These are phyloP conservation scores for Tachina grossa DNA, from an alignment of 2,888 invertebrate genomes.

Conservation along the genomic window DNA sequence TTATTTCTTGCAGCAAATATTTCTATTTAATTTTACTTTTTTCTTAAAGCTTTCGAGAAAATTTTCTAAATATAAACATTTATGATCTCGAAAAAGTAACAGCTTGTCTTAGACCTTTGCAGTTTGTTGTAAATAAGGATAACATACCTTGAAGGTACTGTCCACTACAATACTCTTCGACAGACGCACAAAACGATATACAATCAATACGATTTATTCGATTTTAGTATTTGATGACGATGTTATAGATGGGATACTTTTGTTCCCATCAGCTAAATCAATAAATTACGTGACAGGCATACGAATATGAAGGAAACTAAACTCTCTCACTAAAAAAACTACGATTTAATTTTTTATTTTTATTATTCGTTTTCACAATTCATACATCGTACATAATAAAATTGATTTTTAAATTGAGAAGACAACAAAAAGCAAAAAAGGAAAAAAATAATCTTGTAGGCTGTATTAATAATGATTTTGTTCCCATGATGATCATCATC, in stretches of 20 bases:
- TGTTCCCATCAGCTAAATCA: slow-evolving; percentile 82
- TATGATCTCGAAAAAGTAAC: too few relatives aligned
- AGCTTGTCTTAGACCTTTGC: too few relatives aligned
- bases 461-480: slow-evolving; percentile 46
- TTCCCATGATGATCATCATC: slow-evolving; percentile 2
- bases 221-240: slow-evolving; percentile 66
- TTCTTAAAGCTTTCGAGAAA: too few relatives aligned
- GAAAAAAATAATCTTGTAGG: slow-evolving; percentile 38
- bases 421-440: not conserved
- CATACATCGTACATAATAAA: slow-evolving; percentile 54
- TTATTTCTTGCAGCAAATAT: too few relatives aligned
- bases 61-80: too few relatives aligned
- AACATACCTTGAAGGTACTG: slow-evolving; percentile 7
- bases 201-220: slow-evolving; percentile 66
- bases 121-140: too few relatives aligned
- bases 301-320: slow-evolving; percentile 63
- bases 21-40: too few relatives aligned
- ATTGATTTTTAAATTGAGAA: slow-evolving; percentile 63
- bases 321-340: slow-evolving; percentile 20
- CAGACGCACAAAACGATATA: slow-evolving; percentile 46
- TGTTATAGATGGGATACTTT: slow-evolving; percentile 65
- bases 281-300: slow-evolving; percentile 83
- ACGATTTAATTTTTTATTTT: slow-evolving; percentile 25
- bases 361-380: slow-evolving; percentile 54
- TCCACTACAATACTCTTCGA: not conserved